Base-by-base conservation (phyloP, 2,888 invertebrate genomes). In the Polydrusus cervinus region DNA sequence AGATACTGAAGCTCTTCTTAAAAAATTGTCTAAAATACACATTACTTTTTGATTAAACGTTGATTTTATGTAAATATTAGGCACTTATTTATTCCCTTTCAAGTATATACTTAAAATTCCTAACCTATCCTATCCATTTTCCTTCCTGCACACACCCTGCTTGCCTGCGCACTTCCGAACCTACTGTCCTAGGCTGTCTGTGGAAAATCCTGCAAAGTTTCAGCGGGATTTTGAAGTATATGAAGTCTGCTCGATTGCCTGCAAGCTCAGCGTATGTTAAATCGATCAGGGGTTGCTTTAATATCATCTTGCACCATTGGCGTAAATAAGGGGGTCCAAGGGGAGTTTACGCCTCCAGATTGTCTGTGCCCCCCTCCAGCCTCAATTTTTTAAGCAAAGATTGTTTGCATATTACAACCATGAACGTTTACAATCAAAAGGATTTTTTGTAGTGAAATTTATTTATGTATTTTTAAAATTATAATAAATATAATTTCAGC, bases 71-170 rank as follows among this genome's bases (percentile, higher is more conserved):
- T n/a, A 30, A 16, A 65, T 16, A 65, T 51, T 65, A 65, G 65
- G 65, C 65, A 65, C 65, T 65, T 64, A 13, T 47, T 30, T 49
- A 49, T 49, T 65, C 16, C 51, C 51, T 10, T 3, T 18, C 1
- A 38, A n/a, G 57, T 11, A n/a, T n/a, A 38, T 60, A n/a, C 25
- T 34, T 49, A 13, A 13, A 38, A 51, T 18, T 16, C 65, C 65
- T 65, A 51, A 65, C 65, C 65, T 65, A 65, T 51, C 65, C 49
- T 38, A 65, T 49, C 7, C 65, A 51, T 30, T 3, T 51, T 16
- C 49, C n/a, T n/a, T 49, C 47, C 7, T 16, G 9, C 47, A 65
- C 65, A 65, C 65, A 49, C 64, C 65, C 65, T 65, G 45, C 64
- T 30, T 51, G 49, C 49, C 49, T 65, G 65, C 65, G 65, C 65